phyloP scores from a whole-genome alignment of 2,888 invertebrate genomes.

The Spicauda simplicius region DNA sequence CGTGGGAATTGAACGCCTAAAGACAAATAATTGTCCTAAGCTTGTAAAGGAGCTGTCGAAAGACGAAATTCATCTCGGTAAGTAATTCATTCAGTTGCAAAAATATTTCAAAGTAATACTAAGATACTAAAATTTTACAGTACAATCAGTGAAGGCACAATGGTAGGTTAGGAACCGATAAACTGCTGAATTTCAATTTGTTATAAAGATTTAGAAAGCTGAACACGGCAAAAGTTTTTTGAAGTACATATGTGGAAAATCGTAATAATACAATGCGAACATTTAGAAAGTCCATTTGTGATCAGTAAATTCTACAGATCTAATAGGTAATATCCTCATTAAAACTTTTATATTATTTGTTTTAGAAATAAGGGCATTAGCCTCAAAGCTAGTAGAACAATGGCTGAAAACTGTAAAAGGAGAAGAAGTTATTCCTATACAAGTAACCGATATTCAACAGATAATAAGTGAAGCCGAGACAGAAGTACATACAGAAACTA shows the following conservation, averaged over 20 bases:
- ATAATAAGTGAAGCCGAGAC: slow-evolving; percentile 62
- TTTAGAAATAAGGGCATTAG: slow-evolving; percentile 90
- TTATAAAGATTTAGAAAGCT: too few relatives aligned
- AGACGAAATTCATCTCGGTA: slow-evolving; percentile 92
- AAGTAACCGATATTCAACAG: slow-evolving; percentile 67
- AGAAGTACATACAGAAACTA: slow-evolving; percentile 50
- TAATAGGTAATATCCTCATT: too few relatives aligned
- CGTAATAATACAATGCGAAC: too few relatives aligned
- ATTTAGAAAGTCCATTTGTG: too few relatives aligned
- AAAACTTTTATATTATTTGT: slow-evolving; percentile 46
- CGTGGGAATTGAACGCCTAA: slow-evolving; percentile 95
- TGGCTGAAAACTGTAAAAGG: slow-evolving; percentile 96
- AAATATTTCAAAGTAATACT: too few relatives aligned
- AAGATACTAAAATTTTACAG: too few relatives aligned
- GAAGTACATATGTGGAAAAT: too few relatives aligned
- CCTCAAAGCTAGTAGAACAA: slow-evolving; percentile 93
- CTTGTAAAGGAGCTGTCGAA: slow-evolving; percentile 94
- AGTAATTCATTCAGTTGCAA: slow-evolving; percentile 55
- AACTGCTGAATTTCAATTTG: too few relatives aligned
- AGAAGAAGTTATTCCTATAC: slow-evolving; percentile 82
- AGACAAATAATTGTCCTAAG: slow-evolving; percentile 96
- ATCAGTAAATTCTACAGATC: too few relatives aligned
- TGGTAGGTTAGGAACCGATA: too few relatives aligned
- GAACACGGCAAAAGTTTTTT: too few relatives aligned
- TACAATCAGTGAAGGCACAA: too few relatives aligned